Conservation (phyloP, 2,888 invertebrate genomes). For the Tinea semifulvella region DNA sequence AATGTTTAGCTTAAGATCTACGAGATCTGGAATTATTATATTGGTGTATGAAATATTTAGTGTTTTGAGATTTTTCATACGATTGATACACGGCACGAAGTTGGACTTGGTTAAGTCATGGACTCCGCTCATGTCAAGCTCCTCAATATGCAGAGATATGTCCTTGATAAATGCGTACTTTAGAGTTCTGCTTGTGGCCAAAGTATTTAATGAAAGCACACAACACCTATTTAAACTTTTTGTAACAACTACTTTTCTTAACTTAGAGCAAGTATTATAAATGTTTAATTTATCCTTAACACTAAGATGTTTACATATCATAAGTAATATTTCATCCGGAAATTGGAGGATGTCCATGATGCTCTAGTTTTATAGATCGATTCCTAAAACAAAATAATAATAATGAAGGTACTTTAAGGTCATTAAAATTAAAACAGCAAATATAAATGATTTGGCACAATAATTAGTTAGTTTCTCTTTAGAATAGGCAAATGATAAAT, state of each 20-base stretch:
- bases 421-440: no score
- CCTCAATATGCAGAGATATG: conserved; percentile 32
- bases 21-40: conserved; percentile 35
- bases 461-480: no score
- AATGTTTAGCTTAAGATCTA: conserved; percentile 33
- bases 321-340: conserved; percentile 46
- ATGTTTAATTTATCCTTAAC: conserved; percentile 30
- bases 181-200: conserved; percentile 35
- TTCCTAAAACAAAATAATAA: no score
- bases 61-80: conserved; percentile 32
- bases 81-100: conserved; percentile 31
- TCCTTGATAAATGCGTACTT: conserved; percentile 33
- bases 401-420: no score
- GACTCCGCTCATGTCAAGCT: conserved; percentile 38
- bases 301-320: conserved; percentile 38
- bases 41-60: conserved; percentile 45
- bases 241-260: conserved; percentile 30
- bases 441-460: no score
- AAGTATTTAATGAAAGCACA: conserved; percentile 31
- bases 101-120: conserved; percentile 32
- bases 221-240: conserved; percentile 31
- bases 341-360: conserved; percentile 23
- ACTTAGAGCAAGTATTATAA: conserved; percentile 30
- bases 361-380: no score
- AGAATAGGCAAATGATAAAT: no score